A percentile compares a stretch with the other conserved stretches of the same genome.
Evolutionary conservation across 2,888 invertebrate species (phyloP).

Genomic region (Pyrrhosoma nymphula): DNA sequence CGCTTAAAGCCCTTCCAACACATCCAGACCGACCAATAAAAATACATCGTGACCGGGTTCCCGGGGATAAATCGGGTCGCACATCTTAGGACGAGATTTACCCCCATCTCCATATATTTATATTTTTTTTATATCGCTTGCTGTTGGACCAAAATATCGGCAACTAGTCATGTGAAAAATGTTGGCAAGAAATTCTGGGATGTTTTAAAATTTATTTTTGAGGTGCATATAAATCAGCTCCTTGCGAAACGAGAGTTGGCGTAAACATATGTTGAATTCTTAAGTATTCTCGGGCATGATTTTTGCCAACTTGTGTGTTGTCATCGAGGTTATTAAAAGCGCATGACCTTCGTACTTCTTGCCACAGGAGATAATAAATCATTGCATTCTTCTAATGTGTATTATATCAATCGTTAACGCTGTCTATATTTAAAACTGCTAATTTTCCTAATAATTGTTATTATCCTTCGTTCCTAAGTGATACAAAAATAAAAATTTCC

Average conservation of each 20-base stretch:
- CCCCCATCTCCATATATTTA: background rate
- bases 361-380: background rate
- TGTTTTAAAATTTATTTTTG: constrained; percentile 21
- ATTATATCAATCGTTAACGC: no score
- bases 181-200: background rate
- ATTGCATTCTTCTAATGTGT: background rate
- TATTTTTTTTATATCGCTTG: background rate
- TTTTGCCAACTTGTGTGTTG: constrained; percentile 9
- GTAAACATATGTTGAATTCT: constrained; percentile 27
- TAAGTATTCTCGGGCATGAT: constrained; percentile 1
- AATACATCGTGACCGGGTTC: constrained; percentile 16
- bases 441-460: no score
- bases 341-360: background rate
- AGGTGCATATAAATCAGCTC: constrained; percentile 8
- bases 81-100: background rate
- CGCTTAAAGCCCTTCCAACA: background rate
- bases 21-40: background rate
- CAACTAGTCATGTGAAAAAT: background rate
- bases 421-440: no score
- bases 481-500: no score
- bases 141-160: constrained; percentile 13
- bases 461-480: no score
- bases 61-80: background rate
- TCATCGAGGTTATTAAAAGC: background rate
- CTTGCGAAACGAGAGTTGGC: background rate